Percentiles rank a stretch among this genome's conserved stretches.
Conservation (phyloP, 2,888 invertebrate genomes). For the Synergus japonicus region DNA sequence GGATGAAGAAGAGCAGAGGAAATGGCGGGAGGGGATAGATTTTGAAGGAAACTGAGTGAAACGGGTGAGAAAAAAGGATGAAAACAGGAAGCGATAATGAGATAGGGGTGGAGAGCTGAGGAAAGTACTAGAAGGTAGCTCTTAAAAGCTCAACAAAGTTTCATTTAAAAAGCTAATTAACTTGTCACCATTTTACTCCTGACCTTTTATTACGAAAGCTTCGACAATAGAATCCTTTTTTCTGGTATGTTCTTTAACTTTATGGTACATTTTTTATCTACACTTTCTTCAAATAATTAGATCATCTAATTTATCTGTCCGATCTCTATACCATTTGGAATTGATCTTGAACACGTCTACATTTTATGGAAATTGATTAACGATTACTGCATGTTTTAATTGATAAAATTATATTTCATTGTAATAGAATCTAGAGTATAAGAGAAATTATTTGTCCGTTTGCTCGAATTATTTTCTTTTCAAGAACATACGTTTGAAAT, state of each 20-base stretch:
- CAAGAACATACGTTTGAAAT: not conserved
- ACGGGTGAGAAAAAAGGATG: not conserved
- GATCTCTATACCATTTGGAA: not conserved
- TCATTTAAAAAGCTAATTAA: conserved; percentile 72
- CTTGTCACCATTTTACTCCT: conserved; percentile 63
- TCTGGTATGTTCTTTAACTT: not conserved
- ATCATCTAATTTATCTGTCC: not conserved
- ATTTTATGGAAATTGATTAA: not conserved
- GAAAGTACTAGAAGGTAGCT: conserved; percentile 40
- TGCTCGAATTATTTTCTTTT: not conserved
- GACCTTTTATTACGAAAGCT: conserved; percentile 54
- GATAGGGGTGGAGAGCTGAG: conserved; percentile 39
- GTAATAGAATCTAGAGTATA: not conserved
- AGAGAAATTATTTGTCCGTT: not conserved
- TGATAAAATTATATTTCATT: not conserved
- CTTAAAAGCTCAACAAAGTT: conserved; percentile 65
- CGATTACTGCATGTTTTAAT: not conserved
- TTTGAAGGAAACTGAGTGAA: conserved; percentile 5
- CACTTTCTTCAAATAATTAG: not conserved
- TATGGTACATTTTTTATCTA: not conserved
- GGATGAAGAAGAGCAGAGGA: conserved; percentile 43
- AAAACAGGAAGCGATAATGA: conserved; percentile 17
- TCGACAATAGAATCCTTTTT: not conserved
- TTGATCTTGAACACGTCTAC: not conserved
- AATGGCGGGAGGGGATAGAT: conserved; percentile 37